phyloP scores from a whole-genome alignment of 1,140 invertebrate genomes.

The Diorhabda sublineata region DNA sequence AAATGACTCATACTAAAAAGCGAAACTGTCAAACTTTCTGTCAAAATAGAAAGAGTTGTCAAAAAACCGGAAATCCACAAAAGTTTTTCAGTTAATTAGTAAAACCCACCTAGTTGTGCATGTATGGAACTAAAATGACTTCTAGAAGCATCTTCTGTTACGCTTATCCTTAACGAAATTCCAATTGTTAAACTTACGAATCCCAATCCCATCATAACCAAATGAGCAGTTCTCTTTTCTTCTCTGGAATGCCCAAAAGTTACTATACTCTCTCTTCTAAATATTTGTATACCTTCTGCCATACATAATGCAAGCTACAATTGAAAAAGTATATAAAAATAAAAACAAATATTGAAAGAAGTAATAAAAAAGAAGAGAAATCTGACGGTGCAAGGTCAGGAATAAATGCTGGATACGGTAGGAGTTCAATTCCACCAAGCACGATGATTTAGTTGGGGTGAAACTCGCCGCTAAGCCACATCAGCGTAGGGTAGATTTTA shows the following conservation, averaged over 20 bases:
- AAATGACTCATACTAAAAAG: no score
- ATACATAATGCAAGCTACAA: conserved; percentile 14
- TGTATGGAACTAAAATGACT: conserved; percentile 8
- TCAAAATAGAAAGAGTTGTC: no score
- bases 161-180: conserved; percentile 8
- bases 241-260: neutral
- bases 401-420: neutral
- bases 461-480: neutral
- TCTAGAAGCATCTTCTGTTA: neutral
- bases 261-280: conserved; percentile 9
- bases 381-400: neutral
- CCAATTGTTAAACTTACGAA: conserved; percentile 13
- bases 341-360: neutral
- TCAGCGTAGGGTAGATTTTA: no score
- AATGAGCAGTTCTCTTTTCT: neutral
- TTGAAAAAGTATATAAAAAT: neutral
- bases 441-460: neutral
- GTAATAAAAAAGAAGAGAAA: neutral
- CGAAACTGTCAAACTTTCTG: no score
- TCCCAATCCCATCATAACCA: conserved; percentile 3
- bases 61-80: no score
- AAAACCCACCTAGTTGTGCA: conserved; percentile 8
- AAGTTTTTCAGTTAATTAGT: no score
- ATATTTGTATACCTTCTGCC: conserved; percentile 14
- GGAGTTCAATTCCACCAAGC: neutral